Evolutionary conservation across 1,140 invertebrate genomes (phyloP).

Genomic region (Nautilus pompilius): DNA sequence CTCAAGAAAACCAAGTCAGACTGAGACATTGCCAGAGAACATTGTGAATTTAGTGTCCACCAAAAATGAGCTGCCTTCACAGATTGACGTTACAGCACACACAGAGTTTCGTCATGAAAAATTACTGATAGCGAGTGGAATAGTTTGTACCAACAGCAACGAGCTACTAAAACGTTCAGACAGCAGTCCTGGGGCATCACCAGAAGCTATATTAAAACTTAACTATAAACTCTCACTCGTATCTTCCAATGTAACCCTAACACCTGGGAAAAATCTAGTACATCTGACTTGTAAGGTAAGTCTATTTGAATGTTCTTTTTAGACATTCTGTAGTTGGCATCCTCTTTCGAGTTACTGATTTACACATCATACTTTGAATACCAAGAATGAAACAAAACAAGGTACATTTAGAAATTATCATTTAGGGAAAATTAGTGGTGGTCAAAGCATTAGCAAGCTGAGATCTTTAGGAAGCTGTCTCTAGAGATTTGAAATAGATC

Average conservation of each 20-base stretch:
- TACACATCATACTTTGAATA: too few relatives aligned
- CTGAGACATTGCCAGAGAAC: conserved; percentile 12
- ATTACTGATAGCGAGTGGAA: conserved; percentile 40
- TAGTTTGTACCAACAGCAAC: conserved; percentile 51
- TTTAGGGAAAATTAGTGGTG: too few relatives aligned
- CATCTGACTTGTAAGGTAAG: conserved; percentile 63
- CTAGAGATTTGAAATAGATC: too few relatives aligned
- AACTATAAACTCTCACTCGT: conserved; percentile 67
- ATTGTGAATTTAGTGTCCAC: conserved; percentile 28
- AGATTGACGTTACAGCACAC: conserved; percentile 67
- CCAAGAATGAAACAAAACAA: too few relatives aligned
- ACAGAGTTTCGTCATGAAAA: conserved; percentile 76
- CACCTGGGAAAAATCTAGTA: conserved; percentile 73
- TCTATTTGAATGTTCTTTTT: too few relatives aligned
- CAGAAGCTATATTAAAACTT: conserved; percentile 48
- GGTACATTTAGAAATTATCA: too few relatives aligned
- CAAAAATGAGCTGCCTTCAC: conserved; percentile 28
- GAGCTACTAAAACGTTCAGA: conserved; percentile 39
- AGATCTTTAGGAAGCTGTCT: too few relatives aligned
- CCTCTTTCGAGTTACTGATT: too few relatives aligned
- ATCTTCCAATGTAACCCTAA: conserved; percentile 60
- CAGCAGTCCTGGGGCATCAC: conserved; percentile 47
- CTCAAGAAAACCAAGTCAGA: conserved; percentile 25
- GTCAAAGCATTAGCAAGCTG: too few relatives aligned
- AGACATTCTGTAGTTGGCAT: too few relatives aligned